phyloP scores from a whole-genome alignment of 2,797 vertebrate genomes.

The Hydrophis major region DNA sequence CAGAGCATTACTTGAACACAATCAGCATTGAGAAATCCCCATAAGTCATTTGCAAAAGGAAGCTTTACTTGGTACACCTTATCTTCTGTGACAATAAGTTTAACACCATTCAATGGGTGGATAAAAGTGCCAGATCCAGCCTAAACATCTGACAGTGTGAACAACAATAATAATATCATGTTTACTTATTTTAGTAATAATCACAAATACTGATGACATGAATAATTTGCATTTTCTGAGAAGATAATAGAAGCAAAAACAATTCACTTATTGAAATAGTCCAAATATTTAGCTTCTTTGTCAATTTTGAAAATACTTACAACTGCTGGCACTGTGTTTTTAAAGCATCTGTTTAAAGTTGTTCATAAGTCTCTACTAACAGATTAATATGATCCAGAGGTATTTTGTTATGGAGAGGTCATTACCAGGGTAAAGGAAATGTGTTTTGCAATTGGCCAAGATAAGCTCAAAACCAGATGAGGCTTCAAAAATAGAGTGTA shows the following conservation, averaged over 20 bases:
- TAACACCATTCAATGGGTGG: neutral
- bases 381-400: slow-evolving; percentile 46
- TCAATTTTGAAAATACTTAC: slow-evolving; percentile 6
- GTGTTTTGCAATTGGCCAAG: neutral
- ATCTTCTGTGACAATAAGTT: neutral
- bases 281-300: slow-evolving; percentile 52
- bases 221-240: slow-evolving; percentile 52
- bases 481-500: neutral
- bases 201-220: slow-evolving; percentile 15
- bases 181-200: neutral
- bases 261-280: slow-evolving; percentile 59
- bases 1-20: neutral
- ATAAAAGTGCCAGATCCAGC: neutral
- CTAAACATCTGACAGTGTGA: neutral
- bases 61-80: neutral
- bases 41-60: neutral
- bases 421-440: slow-evolving; percentile 33
- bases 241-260: slow-evolving; percentile 51
- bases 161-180: neutral
- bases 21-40: neutral
- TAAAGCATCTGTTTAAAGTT: slow-evolving; percentile 47
- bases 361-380: slow-evolving; percentile 47
- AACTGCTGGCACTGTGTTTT: slow-evolving; percentile 44
- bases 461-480: slow-evolving; percentile 44
- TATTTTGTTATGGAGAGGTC: slow-evolving; percentile 30